phyloP scores from a whole-genome alignment of 2,888 invertebrate species.

The Julus scanicus region DNA sequence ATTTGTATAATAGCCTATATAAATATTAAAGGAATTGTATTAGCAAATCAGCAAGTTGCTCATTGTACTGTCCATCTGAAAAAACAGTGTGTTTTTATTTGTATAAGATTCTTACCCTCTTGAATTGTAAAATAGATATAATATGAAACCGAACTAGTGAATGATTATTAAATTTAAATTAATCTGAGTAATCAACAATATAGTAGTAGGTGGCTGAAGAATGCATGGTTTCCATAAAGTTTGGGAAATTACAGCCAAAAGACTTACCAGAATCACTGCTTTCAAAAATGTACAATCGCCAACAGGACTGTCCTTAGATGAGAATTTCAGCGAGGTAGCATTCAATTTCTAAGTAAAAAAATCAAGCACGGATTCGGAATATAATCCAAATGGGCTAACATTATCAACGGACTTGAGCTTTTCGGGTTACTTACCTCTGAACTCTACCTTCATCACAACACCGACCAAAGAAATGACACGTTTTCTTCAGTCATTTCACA shows the following conservation, averaged over 20 bases:
- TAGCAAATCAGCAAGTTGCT: no score
- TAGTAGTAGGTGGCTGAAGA: no score
- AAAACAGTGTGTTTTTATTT: no score
- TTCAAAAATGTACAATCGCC: neutral
- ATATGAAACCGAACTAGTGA: no score
- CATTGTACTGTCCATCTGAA: no score
- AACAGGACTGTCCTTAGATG: neutral
- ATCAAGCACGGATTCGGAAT: neutral
- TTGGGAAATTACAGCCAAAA: neutral
- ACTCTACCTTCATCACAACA: conserved; percentile 19
- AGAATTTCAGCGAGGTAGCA: neutral
- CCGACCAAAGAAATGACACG: neutral
- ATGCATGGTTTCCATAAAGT: no score
- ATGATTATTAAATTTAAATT: no score
- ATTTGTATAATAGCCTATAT: no score
- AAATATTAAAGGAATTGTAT: no score
- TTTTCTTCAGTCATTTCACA: neutral
- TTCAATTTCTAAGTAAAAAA: neutral
- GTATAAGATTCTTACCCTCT: no score
- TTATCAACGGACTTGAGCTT: neutral
- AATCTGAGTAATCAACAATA: no score
- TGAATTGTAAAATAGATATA: no score
- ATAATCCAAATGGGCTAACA: neutral
- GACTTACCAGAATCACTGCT: conserved; percentile 3
- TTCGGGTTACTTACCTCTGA: conserved; percentile 3